Percentiles rank a stretch among this genome's conserved stretches.
These are phyloP conservation scores for Electrophaes corylata DNA, from an alignment of 2,888 invertebrate genomes.

Conservation along the genomic window DNA sequence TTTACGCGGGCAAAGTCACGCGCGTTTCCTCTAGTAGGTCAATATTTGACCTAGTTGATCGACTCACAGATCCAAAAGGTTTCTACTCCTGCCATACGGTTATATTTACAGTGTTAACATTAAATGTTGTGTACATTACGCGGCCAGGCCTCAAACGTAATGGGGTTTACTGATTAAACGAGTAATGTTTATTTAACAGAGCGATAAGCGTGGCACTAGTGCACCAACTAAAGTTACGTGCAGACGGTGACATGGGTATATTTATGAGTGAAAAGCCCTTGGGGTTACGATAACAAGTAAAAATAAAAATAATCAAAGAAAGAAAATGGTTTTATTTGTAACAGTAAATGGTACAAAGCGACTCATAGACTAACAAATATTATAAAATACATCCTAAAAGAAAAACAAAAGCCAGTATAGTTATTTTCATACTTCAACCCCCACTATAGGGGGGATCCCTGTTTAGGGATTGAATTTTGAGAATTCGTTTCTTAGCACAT, in stretches of 20 bases:
- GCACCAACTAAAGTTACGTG: slow-evolving; percentile 15
- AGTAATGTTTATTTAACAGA: slow-evolving; percentile 15
- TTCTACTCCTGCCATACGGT: not conserved
- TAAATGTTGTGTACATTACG: slow-evolving; percentile 15
- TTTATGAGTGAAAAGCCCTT: not conserved
- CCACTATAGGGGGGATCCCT: too few species aligned
- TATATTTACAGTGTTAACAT: slow-evolving; percentile 1
- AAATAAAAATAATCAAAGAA: not conserved
- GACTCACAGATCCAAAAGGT: not conserved
- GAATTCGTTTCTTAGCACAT: too few species aligned
- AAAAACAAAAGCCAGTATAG: too few species aligned
- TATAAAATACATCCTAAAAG: too few species aligned
- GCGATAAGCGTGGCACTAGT: slow-evolving; percentile 15
- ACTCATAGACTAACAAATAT: too few species aligned
- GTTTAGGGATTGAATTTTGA: too few species aligned
- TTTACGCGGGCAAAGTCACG: too few species aligned
- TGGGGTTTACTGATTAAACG: slow-evolving; percentile 15
- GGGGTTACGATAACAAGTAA: not conserved
- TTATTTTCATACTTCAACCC: too few species aligned
- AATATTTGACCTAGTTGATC: not conserved
- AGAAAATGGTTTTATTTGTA: not conserved
- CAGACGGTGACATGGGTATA: not conserved
- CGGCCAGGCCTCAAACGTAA: not conserved
- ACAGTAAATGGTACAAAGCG: too few species aligned
- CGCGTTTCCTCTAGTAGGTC: too few species aligned